Base-by-base conservation (phyloP, 64 coral and sea anemone genomes). In the Hydrozoanthus tunicans region DNA sequence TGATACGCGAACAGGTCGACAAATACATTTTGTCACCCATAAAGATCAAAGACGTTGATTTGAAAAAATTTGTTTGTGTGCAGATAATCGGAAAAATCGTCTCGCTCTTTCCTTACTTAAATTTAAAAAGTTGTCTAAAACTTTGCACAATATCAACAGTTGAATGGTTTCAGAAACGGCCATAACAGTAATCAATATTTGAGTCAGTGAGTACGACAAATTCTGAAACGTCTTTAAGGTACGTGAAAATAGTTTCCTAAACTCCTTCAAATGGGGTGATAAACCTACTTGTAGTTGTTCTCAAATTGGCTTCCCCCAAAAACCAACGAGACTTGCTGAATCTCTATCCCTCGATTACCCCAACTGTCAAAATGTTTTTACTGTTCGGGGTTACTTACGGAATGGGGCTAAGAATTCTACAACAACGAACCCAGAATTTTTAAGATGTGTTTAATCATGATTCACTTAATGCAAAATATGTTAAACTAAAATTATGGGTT, bases 21-120 rank as follows among this genome's bases (percentile, higher is more conserved):
- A 73, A 73, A 75, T 60, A 7, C 20, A 43, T 53, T 71, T 56
- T 71, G 64, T 85, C 83, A 73, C 68, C 66, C 32, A 43, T 43
- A 43, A 43, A 43, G 67, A 51, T 85, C 65, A 71, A 86, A 86
- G 7, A 58, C n/a, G 53, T 88, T 54, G 55, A 74, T 73, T 88
- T 88, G 5, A 86, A 59, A 72, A n/a, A 72, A 14, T 68, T 86
- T n/a, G 9, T 58, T 80, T 80, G 26, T 80, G 78, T 80, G n/a
- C 61, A 11, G 57, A 62, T 80, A 43, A 43, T 43, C 32, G 32
- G 57, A 80, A 80, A 61, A 80, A 80, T 62, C 61, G 32, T 60
- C 58, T 11, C 53, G 24, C 20, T 55, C 7, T 24, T 80, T 24
- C 17, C 60, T n/a, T n/a, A 59, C 78, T 23, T 26, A 24, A 80